These are phyloP conservation scores for Nothocercus nigrocapillus DNA, from an alignment of 2,113 vertebrate genomes.

Conservation along the genomic window DNA sequence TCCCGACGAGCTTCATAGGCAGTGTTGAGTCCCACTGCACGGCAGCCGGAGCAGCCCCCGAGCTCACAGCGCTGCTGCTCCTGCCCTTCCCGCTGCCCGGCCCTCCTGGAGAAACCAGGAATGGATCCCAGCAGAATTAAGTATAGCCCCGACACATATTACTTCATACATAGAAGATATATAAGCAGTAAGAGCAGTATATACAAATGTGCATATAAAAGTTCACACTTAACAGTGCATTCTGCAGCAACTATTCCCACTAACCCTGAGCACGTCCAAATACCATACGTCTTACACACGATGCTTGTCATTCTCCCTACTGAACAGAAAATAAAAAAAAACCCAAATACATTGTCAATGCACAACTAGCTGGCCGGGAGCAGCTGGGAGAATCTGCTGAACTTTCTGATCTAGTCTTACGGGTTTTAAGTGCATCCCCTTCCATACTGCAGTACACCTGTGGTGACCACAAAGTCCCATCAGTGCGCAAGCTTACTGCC, in stretches of 20 bases:
- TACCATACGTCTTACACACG: not conserved
- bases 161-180: not conserved
- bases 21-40: accelerated
- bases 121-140: accelerated
- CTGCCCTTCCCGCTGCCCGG: not conserved
- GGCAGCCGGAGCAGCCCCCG: not conserved
- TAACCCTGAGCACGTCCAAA: not conserved
- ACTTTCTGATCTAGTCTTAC: not conserved
- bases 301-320: not conserved
- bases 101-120: not conserved
- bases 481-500: not conserved
- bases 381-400: not conserved
- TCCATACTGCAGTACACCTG: no score
- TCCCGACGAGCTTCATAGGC: not conserved
- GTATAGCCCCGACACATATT: not conserved
- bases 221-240: not conserved
- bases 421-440: not conserved
- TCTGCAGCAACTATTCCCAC: not conserved
- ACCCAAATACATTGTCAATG: not conserved
- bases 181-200: not conserved
- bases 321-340: not conserved
- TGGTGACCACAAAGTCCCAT: not conserved
- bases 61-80: not conserved
- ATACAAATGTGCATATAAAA: not conserved
- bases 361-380: not conserved